Evolutionary conservation across 2,888 invertebrate species (phyloP), one percentile per base, ranked within the genome.

Genomic region (Trachelus tabidus): DNA sequence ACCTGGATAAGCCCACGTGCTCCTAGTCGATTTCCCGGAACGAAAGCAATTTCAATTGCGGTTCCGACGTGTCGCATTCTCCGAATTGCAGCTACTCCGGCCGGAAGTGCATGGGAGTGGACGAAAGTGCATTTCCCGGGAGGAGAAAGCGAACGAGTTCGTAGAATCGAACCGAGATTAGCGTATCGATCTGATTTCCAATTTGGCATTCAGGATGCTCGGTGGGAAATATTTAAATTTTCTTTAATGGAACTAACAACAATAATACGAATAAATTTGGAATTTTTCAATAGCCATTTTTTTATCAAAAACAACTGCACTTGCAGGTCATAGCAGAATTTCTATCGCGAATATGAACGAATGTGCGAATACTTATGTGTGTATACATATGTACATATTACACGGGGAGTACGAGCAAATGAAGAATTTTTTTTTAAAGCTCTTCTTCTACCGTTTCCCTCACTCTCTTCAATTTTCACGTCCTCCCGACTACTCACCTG

Each of bases 41-140:
- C 31, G 30, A 71, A 71, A 71, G 71, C 71, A 71, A 30, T 71
- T 34, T 30, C 71, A 23, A 71, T 34, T 71, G 71, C 71, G 71
- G 71, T 11, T 71, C 23, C 71, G 11, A 71, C 33, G 12, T 34
- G 71, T 34, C 31, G 71, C 15, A 71, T 56, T 56, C 40, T 56
- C 23, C 23, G 40, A 56, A 56, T 56, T 56, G 40, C 23, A 56
- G 15, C 40, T 0, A 23, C 23, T 56, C 9, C 23, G 23, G 23
- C 40, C 40, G 40, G 40, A 56, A 23, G 40, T 56, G 2, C 40
- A 56, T 9, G 23, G 23, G 40, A 56, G 9, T 23, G 40, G 40
- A 56, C 9, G 15, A 56, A 23, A 56, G 23, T 56, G 40, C 40
- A 56, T 56, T 56, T 56, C 23, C 40, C 6, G 23, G 23, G 40